Percentiles rank a stretch among this genome's conserved stretches.
These are phyloP conservation scores for Panulirus ornatus DNA, from an alignment of 1,140 invertebrate genomes.

Conservation along the genomic window DNA sequence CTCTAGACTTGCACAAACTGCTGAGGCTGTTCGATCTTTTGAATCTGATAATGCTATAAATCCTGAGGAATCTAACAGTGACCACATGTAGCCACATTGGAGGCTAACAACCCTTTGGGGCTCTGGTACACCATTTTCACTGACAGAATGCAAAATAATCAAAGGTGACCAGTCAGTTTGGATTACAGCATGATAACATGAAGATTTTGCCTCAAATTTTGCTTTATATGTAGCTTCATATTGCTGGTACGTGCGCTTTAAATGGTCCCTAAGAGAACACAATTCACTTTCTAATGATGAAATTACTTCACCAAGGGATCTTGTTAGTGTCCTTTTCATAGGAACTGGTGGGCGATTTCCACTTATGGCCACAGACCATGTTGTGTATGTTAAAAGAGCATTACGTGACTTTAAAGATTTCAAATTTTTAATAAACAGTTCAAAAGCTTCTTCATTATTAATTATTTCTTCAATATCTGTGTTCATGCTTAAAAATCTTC, in stretches of 20 bases:
- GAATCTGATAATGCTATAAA: constrained; percentile 38
- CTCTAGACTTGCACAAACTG: constrained; percentile 47
- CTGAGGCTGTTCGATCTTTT: constrained; percentile 14
- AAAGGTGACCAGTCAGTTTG: constrained; percentile 48
- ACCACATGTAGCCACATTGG: constrained; percentile 48
- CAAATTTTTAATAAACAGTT: constrained; percentile 9
- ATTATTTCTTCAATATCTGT: constrained; percentile 37
- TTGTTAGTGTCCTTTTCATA: constrained; percentile 27
- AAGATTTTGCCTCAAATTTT: constrained; percentile 38
- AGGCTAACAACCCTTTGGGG: constrained; percentile 27
- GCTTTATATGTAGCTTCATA: constrained; percentile 32
- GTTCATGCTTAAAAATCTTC: constrained; percentile 12
- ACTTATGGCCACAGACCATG: neutral
- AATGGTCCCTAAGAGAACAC: neutral
- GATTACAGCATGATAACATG: constrained; percentile 26
- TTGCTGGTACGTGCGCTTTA: constrained; percentile 10
- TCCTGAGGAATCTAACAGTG: constrained; percentile 12
- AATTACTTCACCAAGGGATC: constrained; percentile 9
- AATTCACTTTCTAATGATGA: constrained; percentile 21
- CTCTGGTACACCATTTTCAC: constrained; percentile 18
- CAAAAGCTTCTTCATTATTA: neutral
- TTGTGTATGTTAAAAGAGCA: constrained; percentile 11
- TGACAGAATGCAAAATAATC: constrained; percentile 28
- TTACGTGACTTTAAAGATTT: constrained; percentile 2
- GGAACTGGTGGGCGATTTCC: neutral